Base-by-base conservation (phyloP, 2,888 invertebrate species). In the Polydrusus pterygomalis region DNA sequence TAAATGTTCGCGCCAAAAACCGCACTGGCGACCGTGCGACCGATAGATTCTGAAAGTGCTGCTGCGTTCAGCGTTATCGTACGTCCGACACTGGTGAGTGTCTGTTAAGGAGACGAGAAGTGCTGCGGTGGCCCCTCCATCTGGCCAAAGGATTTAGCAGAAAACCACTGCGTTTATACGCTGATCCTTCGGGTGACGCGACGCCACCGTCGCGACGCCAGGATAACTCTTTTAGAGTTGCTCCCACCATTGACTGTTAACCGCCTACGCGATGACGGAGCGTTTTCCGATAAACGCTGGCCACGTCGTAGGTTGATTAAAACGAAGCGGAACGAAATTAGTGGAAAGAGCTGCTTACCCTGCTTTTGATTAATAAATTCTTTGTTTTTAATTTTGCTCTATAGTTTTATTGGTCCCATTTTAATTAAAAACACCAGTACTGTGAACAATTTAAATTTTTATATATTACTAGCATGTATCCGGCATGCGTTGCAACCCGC, bases 51-150 rank as follows among this genome's bases (percentile, higher is more conserved):
- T 34, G 43, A 62, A 63, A 25, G 11, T 43, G 60, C 47, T 58
- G 70, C 74, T 71, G 70, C 74, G 70, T 78, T 72, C 79, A 62
- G 38, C 77, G 77, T 70, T 62, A 67, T 73, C 68, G 80, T 74
- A 72, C 69, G 56, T 74, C 74, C 76, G 76, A 74, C 74, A 79
- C 79, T 79, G 79, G 74, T 70, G 63, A 70, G 65, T 69, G 71
- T 71, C 63, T 62, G 63, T 74, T 71, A 63, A 64, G 77, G 56
- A 72, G 77, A 49, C 76, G 69, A 72, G 68, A 72, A 73, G 73
- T 64, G 69, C 51, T 56, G 70, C 71, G 65, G 69, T 51, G 58
- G 65, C 77, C 76, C 76, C 72, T 76, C 76, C 76, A 72, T 72
- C 49, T 71, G 18, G 43, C 69, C 64, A 76, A 34, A 76, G 76